These are phyloP conservation scores for Hemibagrus guttatus DNA, from an alignment of 2,797 vertebrate species.

Conservation along the genomic window DNA sequence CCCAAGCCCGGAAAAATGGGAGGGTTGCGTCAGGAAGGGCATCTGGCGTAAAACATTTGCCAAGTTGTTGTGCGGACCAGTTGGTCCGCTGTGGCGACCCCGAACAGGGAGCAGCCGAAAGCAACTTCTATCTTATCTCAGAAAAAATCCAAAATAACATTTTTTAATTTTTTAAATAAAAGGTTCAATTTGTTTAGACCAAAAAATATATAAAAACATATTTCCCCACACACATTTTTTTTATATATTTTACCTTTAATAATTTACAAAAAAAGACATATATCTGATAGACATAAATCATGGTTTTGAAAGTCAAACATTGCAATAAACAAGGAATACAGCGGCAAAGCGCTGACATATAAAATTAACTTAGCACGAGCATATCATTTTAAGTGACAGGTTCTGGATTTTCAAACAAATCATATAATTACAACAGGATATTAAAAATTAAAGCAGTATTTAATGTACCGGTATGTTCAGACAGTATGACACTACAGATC, in stretches of 20 bases:
- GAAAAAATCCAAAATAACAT: neutral
- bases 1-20: too few species aligned
- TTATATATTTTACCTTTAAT: conserved; percentile 83
- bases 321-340: conserved; percentile 49
- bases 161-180: neutral
- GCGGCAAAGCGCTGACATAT: conserved; percentile 48
- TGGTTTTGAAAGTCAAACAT: conserved; percentile 72
- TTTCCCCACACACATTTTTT: conserved; percentile 59
- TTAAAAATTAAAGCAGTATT: conserved; percentile 33
- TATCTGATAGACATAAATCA: conserved; percentile 73
- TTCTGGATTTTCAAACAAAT: conserved; percentile 39
- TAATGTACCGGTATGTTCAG: conserved; percentile 21
- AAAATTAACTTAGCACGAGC: conserved; percentile 27
- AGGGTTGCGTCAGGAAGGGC: too few species aligned
- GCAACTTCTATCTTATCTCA: neutral
- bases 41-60: too few species aligned
- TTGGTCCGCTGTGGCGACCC: too few species aligned
- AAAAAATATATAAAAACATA: neutral
- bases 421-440: conserved; percentile 10
- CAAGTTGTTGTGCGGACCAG: too few species aligned
- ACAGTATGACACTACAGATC: conserved; percentile 28
- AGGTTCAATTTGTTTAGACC: neutral
- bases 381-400: conserved; percentile 33
- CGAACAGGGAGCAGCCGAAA: too few species aligned
- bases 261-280: conserved; percentile 80